phyloP scores from a whole-genome alignment of 2,797 vertebrate genomes.

The Arnoldichthys spilopterus region DNA sequence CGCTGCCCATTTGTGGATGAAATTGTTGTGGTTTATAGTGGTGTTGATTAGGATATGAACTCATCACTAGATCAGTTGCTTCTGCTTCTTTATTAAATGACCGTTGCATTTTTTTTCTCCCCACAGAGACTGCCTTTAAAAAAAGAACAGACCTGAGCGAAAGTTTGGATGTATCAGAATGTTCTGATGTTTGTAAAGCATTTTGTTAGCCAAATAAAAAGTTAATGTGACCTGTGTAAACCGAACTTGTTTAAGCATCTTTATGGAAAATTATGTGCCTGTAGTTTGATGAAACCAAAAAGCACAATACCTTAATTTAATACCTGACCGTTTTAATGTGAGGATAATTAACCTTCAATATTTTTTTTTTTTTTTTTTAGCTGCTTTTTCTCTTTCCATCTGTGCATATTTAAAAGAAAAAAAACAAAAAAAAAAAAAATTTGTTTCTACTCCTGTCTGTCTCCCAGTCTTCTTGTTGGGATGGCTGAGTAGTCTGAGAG shows the following conservation, averaged over 20 bases:
- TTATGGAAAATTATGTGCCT: no score
- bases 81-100: not conserved
- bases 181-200: not conserved
- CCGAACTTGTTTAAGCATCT: not conserved
- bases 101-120: not conserved
- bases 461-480: slow-evolving; percentile 11
- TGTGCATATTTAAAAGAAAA: not conserved
- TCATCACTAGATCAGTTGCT: not conserved
- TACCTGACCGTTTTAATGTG: no score
- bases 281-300: no score
- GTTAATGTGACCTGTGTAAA: not conserved
- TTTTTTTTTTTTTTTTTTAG: not conserved
- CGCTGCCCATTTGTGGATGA: no score
- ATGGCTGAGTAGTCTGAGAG: slow-evolving; percentile 35
- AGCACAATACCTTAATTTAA: no score
- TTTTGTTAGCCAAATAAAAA: slow-evolving; percentile 6
- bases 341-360: not conserved
- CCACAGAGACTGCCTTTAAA: slow-evolving; percentile 7
- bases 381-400: not conserved
- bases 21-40: no score
- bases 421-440: not conserved
- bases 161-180: not conserved
- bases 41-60: no score
- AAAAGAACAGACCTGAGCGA: not conserved
- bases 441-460: not conserved